phyloP scores from a whole-genome alignment of 2,888 invertebrate genomes.

The Chymomyza amoena region DNA sequence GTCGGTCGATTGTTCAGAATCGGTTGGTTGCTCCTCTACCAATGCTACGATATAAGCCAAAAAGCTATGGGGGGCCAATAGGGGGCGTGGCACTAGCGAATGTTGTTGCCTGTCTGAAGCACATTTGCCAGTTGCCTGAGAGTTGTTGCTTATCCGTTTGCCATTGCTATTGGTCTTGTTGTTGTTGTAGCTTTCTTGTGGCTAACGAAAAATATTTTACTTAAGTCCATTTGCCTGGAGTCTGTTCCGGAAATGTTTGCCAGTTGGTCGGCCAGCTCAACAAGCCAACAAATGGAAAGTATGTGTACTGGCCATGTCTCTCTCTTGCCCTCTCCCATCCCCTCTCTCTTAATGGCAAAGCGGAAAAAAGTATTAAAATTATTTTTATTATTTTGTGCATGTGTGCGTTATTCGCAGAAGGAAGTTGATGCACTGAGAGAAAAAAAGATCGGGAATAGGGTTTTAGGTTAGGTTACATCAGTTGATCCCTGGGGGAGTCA shows the following conservation, averaged over 20 bases:
- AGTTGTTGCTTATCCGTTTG: not conserved
- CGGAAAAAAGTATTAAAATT: conserved; percentile 67
- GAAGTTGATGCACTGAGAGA: too few species aligned
- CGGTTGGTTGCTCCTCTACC: not conserved
- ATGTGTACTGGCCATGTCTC: not conserved
- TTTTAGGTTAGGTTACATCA: too few species aligned
- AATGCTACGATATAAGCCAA: not conserved
- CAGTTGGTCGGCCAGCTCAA: conserved; percentile 14
- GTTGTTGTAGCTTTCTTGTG: not conserved
- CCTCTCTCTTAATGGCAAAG: conserved; percentile 55
- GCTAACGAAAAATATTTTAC: not conserved
- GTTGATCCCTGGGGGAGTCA: too few species aligned
- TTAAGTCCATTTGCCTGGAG: not conserved
- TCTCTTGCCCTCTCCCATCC: not conserved
- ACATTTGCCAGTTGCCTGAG: not conserved
- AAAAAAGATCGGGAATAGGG: too few species aligned
- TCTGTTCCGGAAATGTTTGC: conserved; percentile 45
- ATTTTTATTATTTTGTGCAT: conserved; percentile 42
- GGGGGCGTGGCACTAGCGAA: conserved; percentile 26
- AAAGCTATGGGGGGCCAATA: not conserved
- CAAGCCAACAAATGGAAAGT: conserved; percentile 47
- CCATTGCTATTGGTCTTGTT: not conserved
- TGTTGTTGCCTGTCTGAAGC: conserved; percentile 7
- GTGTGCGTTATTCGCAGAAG: too few species aligned
- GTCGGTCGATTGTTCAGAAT: not conserved